Evolutionary conservation across 2,888 invertebrate genomes (phyloP).

Genomic region (Cataglyphis albicans): DNA sequence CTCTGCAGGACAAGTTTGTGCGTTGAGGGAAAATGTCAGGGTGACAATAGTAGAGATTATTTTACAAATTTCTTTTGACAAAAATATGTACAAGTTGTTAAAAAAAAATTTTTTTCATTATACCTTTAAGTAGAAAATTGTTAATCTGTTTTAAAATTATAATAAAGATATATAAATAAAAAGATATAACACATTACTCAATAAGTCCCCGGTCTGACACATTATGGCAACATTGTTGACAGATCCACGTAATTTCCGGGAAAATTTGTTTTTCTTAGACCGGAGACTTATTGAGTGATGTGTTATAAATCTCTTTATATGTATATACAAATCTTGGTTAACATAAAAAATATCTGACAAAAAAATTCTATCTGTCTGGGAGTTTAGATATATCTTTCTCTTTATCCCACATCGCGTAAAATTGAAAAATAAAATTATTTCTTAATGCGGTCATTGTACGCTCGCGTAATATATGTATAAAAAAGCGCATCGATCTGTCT

Average conservation of each 20-base stretch:
- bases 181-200: too few species aligned
- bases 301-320: too few species aligned
- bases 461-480: background rate
- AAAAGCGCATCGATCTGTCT: background rate
- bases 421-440: constrained; percentile 6
- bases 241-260: too few species aligned
- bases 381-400: background rate
- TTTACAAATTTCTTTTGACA: background rate
- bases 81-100: background rate
- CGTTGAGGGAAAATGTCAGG: constrained; percentile 13
- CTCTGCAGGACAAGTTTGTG: constrained; percentile 14
- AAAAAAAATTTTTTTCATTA: background rate
- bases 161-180: background rate
- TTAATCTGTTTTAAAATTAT: background rate
- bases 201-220: too few species aligned
- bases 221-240: too few species aligned
- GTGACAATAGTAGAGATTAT: background rate
- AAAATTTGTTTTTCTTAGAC: too few species aligned
- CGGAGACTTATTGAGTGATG: too few species aligned
- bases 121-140: background rate
- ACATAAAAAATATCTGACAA: background rate
- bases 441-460: background rate
- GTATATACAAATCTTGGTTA: background rate
- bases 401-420: background rate
- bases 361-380: background rate